phyloP scores from a whole-genome alignment of 2,113 vertebrate species.

The Pterocles orientalis region DNA sequence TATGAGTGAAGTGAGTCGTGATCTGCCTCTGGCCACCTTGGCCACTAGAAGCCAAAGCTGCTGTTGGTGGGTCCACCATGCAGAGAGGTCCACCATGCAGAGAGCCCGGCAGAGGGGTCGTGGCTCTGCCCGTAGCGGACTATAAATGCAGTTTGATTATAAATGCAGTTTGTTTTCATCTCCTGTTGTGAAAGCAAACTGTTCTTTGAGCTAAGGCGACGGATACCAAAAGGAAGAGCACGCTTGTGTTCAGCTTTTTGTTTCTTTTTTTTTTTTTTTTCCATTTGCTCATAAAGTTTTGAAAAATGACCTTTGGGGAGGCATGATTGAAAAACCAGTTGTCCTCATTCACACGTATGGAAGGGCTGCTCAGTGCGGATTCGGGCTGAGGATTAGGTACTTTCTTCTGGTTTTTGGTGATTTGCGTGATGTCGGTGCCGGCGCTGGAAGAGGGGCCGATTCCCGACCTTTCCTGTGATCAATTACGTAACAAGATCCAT shows the following conservation, averaged over 20 bases:
- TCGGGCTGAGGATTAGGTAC: neutral
- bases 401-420: constrained; percentile 5
- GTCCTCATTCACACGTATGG: neutral
- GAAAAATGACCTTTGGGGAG: neutral
- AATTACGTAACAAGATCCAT: constrained; percentile 36
- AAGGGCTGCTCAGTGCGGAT: neutral
- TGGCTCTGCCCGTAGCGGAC: fast-evolving
- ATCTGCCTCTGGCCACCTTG: neutral
- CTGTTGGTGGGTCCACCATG: neutral
- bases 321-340: neutral
- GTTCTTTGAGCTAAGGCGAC: neutral
- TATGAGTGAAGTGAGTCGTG: neutral
- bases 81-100: neutral
- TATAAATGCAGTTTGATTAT: neutral
- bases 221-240: neutral
- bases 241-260: neutral
- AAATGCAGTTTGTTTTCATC: neutral
- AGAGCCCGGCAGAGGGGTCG: neutral
- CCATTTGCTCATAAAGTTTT: neutral
- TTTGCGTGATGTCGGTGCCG: constrained; percentile 9
- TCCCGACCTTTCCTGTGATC: constrained; percentile 6
- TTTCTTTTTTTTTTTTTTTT: neutral
- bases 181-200: neutral
- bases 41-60: neutral
- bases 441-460: neutral